Conservation (phyloP, 2,888 invertebrate genomes). For the Cactoblastis cactorum region DNA sequence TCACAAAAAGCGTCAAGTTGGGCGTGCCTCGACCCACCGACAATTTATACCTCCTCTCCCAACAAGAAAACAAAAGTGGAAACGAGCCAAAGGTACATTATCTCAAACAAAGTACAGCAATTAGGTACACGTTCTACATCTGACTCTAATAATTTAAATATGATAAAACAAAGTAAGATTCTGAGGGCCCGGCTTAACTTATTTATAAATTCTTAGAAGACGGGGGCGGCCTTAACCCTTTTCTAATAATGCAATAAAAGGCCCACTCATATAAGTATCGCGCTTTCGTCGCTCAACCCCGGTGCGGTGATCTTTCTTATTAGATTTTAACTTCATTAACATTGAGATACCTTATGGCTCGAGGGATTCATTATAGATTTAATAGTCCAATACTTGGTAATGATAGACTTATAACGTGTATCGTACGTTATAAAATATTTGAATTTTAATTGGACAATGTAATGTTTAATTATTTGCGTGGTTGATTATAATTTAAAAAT, state of each 20-base stretch:
- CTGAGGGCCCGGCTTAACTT: constrained; percentile 67
- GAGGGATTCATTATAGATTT: constrained; percentile 3
- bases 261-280: constrained; percentile 77
- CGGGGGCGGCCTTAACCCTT: constrained; percentile 60
- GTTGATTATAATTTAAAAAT: too few relatives aligned
- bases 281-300: constrained; percentile 73
- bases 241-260: constrained; percentile 76
- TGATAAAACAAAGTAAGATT: constrained; percentile 77
- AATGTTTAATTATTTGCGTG: too few relatives aligned
- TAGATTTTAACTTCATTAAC: constrained; percentile 48
- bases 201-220: constrained; percentile 76
- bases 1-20: constrained; percentile 75
- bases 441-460: too few relatives aligned
- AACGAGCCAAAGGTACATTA: constrained; percentile 78
- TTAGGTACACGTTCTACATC: constrained; percentile 80
- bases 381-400: background rate
- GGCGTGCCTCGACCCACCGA: constrained; percentile 63
- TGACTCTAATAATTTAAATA: constrained; percentile 80
- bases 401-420: background rate
- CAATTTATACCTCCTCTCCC: constrained; percentile 67
- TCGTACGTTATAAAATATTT: background rate
- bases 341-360: constrained; percentile 9
- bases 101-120: constrained; percentile 79
- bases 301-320: constrained; percentile 61
- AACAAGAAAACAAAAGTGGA: constrained; percentile 79